Evolutionary conservation across 2,113 vertebrate species (phyloP), one percentile per base, ranked within the genome.

Genomic region (Chloroceryle aenea): DNA sequence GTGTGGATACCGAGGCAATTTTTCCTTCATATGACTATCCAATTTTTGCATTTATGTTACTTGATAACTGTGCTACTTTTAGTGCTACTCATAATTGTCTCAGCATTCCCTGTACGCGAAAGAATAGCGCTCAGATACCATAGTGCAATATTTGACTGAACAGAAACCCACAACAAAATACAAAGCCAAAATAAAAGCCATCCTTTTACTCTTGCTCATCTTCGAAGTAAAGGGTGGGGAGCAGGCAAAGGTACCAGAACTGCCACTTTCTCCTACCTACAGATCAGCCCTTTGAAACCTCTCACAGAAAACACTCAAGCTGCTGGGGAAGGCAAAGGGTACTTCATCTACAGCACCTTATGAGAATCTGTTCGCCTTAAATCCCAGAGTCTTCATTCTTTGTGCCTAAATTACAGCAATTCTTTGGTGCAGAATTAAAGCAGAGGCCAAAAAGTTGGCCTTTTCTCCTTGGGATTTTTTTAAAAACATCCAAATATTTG

Each of bases 101-200:
- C 68, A 74, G 40, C 73, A 75, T 80, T 36, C 74, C 34, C 56
- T 50, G 14, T 20, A 48, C 1, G 1, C 63, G 48, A 66, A 90
- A 91, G 78, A 76, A 47, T 25, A 82, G 52, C 17, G 29, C 15
- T 73, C 63, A 90, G 72, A 66, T 64, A 56, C 19, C 12, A 15
- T 12, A 30, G 32, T 73, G 52, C 19, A 73, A 29, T 23, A 29
- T 67, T 92, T 87, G 58, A 95, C 58, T 77, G 36, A 96, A 62
- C 1, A 86, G 82, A 88, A 92, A 79, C 25, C 40, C 66, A 59
- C 75, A 91, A 48, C 42, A 84, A 56, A 89, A 89, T 8, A 18
- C 36, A 87, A 76, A 80, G 64, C 27, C 53, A 92, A 82, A 89
- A 74, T 36, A 81, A 96, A 73, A 90, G 56, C 63, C 92, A 32